Base-by-base conservation (phyloP, 2,797 vertebrate species). In the Liasis olivaceus region DNA sequence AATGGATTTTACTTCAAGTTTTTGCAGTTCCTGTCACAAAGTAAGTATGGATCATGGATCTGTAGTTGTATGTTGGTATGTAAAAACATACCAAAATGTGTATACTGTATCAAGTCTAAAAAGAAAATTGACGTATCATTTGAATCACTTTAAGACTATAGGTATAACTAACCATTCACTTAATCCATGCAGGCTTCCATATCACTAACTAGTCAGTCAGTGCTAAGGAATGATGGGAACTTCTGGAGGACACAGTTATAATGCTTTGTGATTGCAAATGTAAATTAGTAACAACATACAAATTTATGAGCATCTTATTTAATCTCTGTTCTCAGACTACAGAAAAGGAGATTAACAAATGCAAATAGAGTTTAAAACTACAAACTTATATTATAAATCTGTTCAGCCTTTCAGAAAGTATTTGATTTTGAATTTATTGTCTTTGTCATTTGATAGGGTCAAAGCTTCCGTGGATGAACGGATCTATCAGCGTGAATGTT, bases 1-100 rank as follows among this genome's bases (percentile, higher is more conserved):
- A 99, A 96, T 99, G 99, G 99, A 97, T 99, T 93, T 99, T 98
- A 97, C 99, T 99, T 94, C 97, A 98, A 96, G 96, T 96, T 96
- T 98, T 98, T 95, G 98, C 98, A 2, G 97, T 98, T 97, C 99
- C 99, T 96, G 98, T 99, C 97, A 98, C 98, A 97, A 99, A 98
- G 99, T 99, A 98, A 99, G 98, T 98, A 42, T 54, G 3, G 11
- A 63, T 66, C 15, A 20, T 36, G 15, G 14, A 2, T 47, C 17
- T 81, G 36, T 7, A 84, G 14, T 22, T n/a, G n/a, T n/a, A n/a
- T n/a, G n/a, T n/a, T n/a, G n/a, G n/a, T n/a, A n/a, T 22, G 31
- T 54, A 6, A 59, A 77, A 8, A n/a, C 87, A 59, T 77, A 89
- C n/a, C n/a, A 2, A 12, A 17, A 12, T 22, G 8, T 24, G 54